Evolutionary conservation across 2,113 vertebrate genomes (phyloP).

Genomic region (Brachyhypopomus occidentalis): DNA sequence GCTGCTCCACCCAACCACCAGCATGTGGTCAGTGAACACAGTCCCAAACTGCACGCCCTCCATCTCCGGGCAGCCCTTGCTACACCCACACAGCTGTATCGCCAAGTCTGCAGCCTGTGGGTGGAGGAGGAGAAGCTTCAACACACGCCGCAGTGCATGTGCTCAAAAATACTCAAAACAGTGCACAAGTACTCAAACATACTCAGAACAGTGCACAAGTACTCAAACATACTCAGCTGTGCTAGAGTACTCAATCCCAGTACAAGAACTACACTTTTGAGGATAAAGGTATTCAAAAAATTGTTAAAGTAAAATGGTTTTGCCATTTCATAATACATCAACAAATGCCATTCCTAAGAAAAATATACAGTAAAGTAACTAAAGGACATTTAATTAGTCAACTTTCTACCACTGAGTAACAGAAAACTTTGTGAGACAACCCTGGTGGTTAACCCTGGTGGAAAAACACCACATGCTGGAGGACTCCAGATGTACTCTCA

Average conservation of each 20-base stretch:
- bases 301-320: not conserved
- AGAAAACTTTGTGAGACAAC: not conserved
- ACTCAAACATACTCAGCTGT: no score
- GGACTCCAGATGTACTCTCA: not conserved
- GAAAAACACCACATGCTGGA: not conserved
- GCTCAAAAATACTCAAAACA: no score
- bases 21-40: conserved; percentile 91
- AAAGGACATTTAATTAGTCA: not conserved
- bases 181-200: no score
- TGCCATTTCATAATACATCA: not conserved
- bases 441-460: not conserved
- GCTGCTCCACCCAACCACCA: conserved; percentile 82
- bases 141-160: not conserved
- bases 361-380: not conserved
- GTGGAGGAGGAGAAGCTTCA: not conserved
- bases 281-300: not conserved
- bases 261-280: not conserved
- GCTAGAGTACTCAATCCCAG: not conserved
- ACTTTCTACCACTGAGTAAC: not conserved
- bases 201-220: no score
- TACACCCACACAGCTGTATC: conserved; percentile 66
- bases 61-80: conserved; percentile 80
- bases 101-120: conserved; percentile 79
- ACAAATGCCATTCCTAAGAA: not conserved
- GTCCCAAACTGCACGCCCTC: conserved; percentile 77